phyloP scores from a whole-genome alignment of 2,888 invertebrate species.

The Chrysodeixis includens region DNA sequence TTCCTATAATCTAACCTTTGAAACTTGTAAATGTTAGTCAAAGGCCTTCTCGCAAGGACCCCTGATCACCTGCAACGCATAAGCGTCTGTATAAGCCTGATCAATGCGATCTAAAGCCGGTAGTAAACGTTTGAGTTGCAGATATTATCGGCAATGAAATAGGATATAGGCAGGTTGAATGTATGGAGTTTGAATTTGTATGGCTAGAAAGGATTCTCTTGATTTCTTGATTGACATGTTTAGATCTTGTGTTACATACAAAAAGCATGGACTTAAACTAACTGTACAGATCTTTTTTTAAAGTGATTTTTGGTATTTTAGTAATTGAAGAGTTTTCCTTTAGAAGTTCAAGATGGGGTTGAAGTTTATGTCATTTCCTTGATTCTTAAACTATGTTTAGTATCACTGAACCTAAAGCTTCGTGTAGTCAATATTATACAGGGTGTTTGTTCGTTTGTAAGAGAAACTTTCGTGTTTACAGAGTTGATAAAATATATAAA shows the following conservation, averaged over 20 bases:
- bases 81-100: neutral
- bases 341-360: too few relatives aligned
- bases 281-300: too few relatives aligned
- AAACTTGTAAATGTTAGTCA: neutral
- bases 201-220: neutral
- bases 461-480: too few relatives aligned
- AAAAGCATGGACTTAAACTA: too few relatives aligned
- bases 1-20: neutral
- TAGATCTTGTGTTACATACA: neutral
- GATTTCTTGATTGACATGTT: neutral
- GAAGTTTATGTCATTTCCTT: too few relatives aligned
- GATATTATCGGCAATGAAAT: neutral
- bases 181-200: neutral
- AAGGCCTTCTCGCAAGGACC: neutral
- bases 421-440: slow-evolving; percentile 10
- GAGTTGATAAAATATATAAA: too few relatives aligned
- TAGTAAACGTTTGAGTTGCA: neutral
- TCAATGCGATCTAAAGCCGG: neutral
- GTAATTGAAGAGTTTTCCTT: too few relatives aligned
- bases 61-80: neutral
- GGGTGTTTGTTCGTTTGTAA: too few relatives aligned
- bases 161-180: neutral
- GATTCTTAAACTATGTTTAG: too few relatives aligned
- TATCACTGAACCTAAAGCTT: too few relatives aligned
- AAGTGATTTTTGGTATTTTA: too few relatives aligned